Percentiles rank a stretch among this genome's conserved stretches.
phyloP scores from a whole-genome alignment of 2,113 vertebrate species.

The Leptobrachium leishanense region DNA sequence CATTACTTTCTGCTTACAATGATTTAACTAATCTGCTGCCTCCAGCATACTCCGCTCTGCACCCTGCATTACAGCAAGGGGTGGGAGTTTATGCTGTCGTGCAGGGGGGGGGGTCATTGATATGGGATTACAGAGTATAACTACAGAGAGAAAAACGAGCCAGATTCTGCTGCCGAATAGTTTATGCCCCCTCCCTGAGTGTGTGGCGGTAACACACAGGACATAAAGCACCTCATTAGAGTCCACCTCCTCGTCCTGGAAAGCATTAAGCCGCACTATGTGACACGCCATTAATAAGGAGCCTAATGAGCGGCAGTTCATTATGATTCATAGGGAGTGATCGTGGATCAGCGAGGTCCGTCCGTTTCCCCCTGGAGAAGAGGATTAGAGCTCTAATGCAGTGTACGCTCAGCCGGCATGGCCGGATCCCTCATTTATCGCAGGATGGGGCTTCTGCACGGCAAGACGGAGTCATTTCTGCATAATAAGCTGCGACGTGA shows the following conservation, averaged over 20 bases:
- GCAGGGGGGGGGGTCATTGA: too few species aligned
- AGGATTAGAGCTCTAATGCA: constrained; percentile 23
- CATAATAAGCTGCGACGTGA: too few species aligned
- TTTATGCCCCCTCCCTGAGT: background rate
- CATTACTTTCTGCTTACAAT: background rate
- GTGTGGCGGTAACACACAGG: background rate
- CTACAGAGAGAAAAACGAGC: background rate
- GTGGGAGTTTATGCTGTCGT: too few species aligned
- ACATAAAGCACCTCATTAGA: constrained; percentile 17
- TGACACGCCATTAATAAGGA: constrained; percentile 34
- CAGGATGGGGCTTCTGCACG: background rate
- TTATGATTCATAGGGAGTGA: background rate
- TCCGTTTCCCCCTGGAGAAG: constrained; percentile 4
- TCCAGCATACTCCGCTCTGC: too few species aligned
- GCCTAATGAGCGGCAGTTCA: constrained; percentile 24
- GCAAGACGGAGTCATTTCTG: too few species aligned
- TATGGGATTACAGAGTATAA: too few species aligned
- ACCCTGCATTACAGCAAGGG: too few species aligned
- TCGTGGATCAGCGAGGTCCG: constrained; percentile 4
- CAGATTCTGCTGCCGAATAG: constrained; percentile 1
- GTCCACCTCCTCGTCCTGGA: constrained; percentile 10
- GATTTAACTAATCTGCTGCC: background rate
- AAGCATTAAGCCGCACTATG: constrained; percentile 34
- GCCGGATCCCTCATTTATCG: background rate
- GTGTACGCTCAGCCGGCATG: background rate